Conservation (phyloP, 1,140 invertebrate species). For the Temnothorax longispinosus region DNA sequence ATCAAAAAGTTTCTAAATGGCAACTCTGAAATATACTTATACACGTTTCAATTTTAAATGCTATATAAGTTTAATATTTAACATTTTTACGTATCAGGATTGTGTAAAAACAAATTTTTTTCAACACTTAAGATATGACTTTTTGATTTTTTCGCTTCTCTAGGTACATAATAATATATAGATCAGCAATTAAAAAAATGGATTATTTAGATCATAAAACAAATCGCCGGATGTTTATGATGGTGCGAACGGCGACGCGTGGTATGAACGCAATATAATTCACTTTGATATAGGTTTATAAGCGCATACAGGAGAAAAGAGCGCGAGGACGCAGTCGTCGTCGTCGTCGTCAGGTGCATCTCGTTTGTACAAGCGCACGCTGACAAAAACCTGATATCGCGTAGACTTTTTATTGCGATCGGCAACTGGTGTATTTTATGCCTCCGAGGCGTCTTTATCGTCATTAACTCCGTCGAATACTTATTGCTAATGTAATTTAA, state of each 20-base stretch:
- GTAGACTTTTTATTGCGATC: constrained; percentile 42
- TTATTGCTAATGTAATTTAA: constrained; percentile 54
- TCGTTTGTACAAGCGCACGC: constrained; percentile 34
- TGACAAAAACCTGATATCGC: constrained; percentile 52
- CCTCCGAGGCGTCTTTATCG: constrained; percentile 27
- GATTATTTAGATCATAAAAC: constrained; percentile 28
- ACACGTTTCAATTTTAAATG: not conserved
- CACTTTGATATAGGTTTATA: constrained; percentile 23
- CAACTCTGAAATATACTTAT: not conserved
- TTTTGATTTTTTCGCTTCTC: not conserved
- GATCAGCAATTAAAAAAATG: not conserved
- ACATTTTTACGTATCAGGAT: not conserved
- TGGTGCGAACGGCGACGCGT: not conserved
- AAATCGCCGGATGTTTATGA: constrained; percentile 28
- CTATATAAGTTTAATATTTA: not conserved
- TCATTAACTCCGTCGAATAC: constrained; percentile 18
- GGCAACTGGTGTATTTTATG: constrained; percentile 30
- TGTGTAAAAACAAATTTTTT: not conserved
- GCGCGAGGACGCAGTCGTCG: not conserved
- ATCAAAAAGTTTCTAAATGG: not conserved
- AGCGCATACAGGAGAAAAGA: constrained; percentile 17
- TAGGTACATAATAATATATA: not conserved
- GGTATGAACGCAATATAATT: constrained; percentile 43
- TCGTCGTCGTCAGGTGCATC: constrained; percentile 50
- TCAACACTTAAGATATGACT: not conserved